Evolutionary conservation across 2,888 invertebrate genomes (phyloP).

Genomic region (Drosophila putrida): DNA sequence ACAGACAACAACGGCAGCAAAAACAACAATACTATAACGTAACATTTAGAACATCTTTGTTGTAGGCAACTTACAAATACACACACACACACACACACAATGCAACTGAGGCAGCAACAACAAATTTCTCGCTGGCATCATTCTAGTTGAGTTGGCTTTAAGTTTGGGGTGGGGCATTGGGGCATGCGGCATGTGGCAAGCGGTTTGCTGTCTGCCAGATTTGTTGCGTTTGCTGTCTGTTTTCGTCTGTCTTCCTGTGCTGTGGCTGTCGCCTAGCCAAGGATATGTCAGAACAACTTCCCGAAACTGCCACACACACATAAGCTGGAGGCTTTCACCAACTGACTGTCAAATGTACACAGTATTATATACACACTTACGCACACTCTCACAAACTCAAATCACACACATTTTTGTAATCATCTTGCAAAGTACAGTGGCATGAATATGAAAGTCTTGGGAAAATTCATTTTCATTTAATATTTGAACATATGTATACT

Average conservation of each 20-base stretch:
- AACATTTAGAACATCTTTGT: conserved; percentile 77
- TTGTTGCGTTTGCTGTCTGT: conserved; percentile 54
- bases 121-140: conserved; percentile 43
- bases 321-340: conserved; percentile 45
- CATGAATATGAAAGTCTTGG: neutral
- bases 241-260: conserved; percentile 29
- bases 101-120: conserved; percentile 21
- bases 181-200: conserved; percentile 9
- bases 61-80: conserved; percentile 35
- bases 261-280: conserved; percentile 48
- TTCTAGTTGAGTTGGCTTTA: conserved; percentile 17
- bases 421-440: conserved; percentile 12
- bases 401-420: neutral
- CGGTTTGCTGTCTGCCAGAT: conserved; percentile 40
- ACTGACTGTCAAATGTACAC: conserved; percentile 10
- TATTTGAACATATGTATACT: no score
- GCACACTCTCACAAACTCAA: conserved; percentile 5
- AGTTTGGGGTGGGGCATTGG: conserved; percentile 11
- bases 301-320: conserved; percentile 45
- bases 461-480: no score
- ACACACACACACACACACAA: conserved; percentile 10
- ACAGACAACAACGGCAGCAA: conserved; percentile 23
- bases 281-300: conserved; percentile 64
- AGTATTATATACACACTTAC: conserved; percentile 8
- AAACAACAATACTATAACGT: conserved; percentile 58